Conservation (phyloP, 2,113 vertebrate species). For the Chaenocephalus aceratus region DNA sequence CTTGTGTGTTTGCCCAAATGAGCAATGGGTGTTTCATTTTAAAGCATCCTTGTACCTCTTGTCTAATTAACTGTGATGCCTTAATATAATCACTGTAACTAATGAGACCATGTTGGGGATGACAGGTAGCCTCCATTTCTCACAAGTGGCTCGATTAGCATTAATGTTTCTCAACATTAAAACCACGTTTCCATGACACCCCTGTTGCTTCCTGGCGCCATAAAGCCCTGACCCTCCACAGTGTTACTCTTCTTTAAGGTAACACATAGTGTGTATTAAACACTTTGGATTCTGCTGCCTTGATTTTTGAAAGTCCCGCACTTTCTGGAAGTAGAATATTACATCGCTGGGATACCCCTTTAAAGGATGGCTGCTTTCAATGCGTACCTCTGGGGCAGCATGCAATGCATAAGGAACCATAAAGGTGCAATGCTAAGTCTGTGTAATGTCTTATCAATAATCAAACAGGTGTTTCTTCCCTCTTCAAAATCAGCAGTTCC, state of each 20-base stretch:
- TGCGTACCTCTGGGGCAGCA: too few relatives aligned
- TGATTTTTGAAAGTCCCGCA: too few relatives aligned
- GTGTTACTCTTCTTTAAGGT: not conserved
- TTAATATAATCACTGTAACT: constrained; percentile 62
- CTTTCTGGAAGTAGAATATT: too few relatives aligned
- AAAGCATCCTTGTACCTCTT: constrained; percentile 47
- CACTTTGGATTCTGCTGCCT: too few relatives aligned
- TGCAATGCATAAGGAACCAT: too few relatives aligned
- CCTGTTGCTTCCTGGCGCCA: constrained; percentile 2
- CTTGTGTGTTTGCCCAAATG: constrained; percentile 14
- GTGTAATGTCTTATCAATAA: too few relatives aligned
- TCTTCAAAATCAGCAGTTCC: not conserved
- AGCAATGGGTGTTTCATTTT: constrained; percentile 49
- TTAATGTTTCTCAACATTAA: constrained; percentile 46
- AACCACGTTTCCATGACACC: constrained; percentile 35
- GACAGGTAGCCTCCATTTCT: constrained; percentile 36
- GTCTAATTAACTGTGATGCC: constrained; percentile 57
- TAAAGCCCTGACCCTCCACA: not conserved
- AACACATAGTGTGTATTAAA: not conserved
- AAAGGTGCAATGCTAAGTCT: too few relatives aligned
- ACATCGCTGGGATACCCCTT: too few relatives aligned
- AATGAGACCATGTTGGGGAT: constrained; percentile 46
- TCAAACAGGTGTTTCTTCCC: not conserved
- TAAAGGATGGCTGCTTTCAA: too few relatives aligned
- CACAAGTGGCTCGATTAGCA: constrained; percentile 47